phyloP scores from a whole-genome alignment of 2,888 invertebrate species.

The Ophion ellenae region DNA sequence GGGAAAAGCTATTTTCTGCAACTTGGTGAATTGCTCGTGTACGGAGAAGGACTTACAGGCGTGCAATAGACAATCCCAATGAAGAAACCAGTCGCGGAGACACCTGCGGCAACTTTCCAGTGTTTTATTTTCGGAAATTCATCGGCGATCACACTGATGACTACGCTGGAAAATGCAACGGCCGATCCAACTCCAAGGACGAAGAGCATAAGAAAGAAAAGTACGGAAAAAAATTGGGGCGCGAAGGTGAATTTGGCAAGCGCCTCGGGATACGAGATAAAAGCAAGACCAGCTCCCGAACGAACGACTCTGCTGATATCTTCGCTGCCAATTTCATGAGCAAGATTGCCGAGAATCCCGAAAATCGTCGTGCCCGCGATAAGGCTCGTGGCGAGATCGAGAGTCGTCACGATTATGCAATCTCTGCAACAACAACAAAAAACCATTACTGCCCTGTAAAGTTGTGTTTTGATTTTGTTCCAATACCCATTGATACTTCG shows the following conservation, averaged over 20 bases:
- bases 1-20: neutral
- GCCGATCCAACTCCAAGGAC: slow-evolving; percentile 92
- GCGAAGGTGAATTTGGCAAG: slow-evolving; percentile 90
- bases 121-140: slow-evolving; percentile 86
- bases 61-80: slow-evolving; percentile 89
- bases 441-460: too few species aligned
- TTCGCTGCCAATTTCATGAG: slow-evolving; percentile 86
- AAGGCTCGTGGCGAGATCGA: slow-evolving; percentile 93
- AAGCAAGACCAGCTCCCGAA: slow-evolving; percentile 92
- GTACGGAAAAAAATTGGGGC: slow-evolving; percentile 86
- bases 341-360: slow-evolving; percentile 92
- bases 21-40: neutral
- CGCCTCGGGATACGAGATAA: slow-evolving; percentile 94
- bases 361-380: slow-evolving; percentile 93
- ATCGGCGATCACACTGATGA: slow-evolving; percentile 89
- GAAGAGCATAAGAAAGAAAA: slow-evolving; percentile 87
- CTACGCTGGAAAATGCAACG: slow-evolving; percentile 88
- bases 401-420: slow-evolving; percentile 91
- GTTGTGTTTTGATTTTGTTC: neutral
- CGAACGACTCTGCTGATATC: slow-evolving; percentile 89
- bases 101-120: slow-evolving; percentile 86
- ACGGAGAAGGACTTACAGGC: slow-evolving; percentile 85
- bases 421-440: slow-evolving; percentile 82
- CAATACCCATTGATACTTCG: too few species aligned
- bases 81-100: slow-evolving; percentile 86